Evolutionary conservation across 2,888 invertebrate species (phyloP).

Genomic region (Lasioglossum vierecki): DNA sequence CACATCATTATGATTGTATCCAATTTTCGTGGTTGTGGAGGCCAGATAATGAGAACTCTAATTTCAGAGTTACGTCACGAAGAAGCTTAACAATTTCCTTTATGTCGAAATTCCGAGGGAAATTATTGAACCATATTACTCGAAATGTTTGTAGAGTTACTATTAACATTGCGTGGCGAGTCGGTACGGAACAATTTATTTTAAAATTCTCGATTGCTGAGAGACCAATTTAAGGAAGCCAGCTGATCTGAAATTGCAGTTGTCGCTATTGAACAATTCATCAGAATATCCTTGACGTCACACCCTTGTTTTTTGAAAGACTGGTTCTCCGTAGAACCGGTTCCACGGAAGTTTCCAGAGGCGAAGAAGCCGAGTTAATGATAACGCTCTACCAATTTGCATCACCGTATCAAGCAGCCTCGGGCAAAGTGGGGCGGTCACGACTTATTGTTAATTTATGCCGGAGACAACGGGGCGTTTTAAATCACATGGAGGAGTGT

Average conservation of each 20-base stretch:
- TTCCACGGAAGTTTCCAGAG: not conserved
- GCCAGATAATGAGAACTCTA: not conserved
- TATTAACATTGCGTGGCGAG: not conserved
- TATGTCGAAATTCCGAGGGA: not conserved
- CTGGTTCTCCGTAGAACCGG: not conserved
- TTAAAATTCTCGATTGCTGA: not conserved
- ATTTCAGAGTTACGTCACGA: not conserved
- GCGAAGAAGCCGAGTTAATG: not conserved
- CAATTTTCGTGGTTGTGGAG: no score
- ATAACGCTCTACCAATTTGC: not conserved
- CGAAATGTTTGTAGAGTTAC: not conserved
- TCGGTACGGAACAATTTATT: not conserved
- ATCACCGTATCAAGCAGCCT: not conserved
- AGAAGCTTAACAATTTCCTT: not conserved
- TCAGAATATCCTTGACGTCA: not conserved
- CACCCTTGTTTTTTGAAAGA: not conserved
- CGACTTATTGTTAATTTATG: slow-evolving; percentile 12
- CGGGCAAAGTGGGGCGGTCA: not conserved
- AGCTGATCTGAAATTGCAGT: no score
- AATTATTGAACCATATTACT: not conserved
- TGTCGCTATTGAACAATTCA: not conserved
- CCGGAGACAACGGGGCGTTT: not conserved
- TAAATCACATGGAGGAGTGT: not conserved
- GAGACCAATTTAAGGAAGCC: not conserved
- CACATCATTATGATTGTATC: not conserved